Percentiles rank a stretch among this genome's conserved stretches.
Evolutionary conservation across 2,888 invertebrate species (phyloP).

Genomic region (Anoncus sp.): DNA sequence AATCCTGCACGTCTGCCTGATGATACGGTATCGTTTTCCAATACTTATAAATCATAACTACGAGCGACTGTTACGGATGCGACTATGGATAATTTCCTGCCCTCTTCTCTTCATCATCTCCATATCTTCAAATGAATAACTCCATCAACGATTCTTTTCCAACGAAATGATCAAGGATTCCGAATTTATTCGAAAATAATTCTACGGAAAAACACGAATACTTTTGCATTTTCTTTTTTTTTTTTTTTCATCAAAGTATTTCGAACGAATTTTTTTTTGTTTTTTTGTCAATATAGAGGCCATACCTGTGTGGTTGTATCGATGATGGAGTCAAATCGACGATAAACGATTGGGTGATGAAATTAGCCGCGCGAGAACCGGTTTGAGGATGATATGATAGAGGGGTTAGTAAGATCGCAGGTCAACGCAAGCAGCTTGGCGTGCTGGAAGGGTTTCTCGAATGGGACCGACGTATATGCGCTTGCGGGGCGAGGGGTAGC

Average conservation of each 20-base stretch:
- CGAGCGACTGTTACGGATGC: neutral
- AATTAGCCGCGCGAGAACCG: slow-evolving; percentile 30
- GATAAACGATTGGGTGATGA: slow-evolving; percentile 50
- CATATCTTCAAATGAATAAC: neutral
- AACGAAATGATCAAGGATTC: neutral
- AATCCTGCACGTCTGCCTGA: neutral
- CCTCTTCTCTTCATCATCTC: neutral
- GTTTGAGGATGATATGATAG: slow-evolving; percentile 36
- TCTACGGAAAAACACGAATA: neutral
- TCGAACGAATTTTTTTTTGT: neutral
- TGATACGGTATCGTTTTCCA: slow-evolving; percentile 1
- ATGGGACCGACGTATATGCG: slow-evolving; percentile 57
- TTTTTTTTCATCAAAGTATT: neutral
- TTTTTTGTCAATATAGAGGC: neutral
- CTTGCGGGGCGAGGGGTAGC: slow-evolving; percentile 30
- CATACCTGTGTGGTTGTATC: neutral
- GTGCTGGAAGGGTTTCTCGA: slow-evolving; percentile 62
- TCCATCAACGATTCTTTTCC: neutral
- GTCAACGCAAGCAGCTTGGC: slow-evolving; percentile 57
- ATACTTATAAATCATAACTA: neutral
- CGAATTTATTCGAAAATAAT: neutral
- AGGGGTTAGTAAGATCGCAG: slow-evolving; percentile 54
- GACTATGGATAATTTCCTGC: neutral
- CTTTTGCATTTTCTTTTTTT: neutral
- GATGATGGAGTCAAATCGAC: neutral